A percentile compares a stretch with the other conserved stretches of the same genome.
Evolutionary conservation across 2,113 vertebrate genomes (phyloP).

Genomic region (Isurus oxyrinchus): DNA sequence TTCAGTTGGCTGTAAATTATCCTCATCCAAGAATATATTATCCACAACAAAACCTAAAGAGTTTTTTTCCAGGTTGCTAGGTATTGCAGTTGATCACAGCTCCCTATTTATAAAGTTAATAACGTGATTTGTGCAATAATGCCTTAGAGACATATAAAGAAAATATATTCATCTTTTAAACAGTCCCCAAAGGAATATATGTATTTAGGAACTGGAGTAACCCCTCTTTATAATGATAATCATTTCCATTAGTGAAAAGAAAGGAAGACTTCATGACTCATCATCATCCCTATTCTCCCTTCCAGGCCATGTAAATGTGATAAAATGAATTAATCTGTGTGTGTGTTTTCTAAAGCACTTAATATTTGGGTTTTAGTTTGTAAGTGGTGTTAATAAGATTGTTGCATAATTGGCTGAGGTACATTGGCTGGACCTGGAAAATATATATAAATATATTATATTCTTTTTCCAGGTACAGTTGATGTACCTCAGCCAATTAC

Average conservation of each 20-base stretch:
- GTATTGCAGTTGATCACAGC: background rate
- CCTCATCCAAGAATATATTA: background rate
- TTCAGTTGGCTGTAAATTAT: slow-evolving; percentile 1
- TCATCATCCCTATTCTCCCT: background rate
- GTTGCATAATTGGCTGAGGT: background rate
- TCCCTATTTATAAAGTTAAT: background rate
- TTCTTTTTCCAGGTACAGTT: background rate
- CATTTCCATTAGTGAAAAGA: background rate
- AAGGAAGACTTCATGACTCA: background rate
- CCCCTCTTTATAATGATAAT: background rate
- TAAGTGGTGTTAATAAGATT: background rate
- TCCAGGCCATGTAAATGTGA: background rate
- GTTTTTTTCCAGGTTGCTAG: background rate
- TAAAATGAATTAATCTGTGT: background rate
- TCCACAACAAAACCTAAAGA: background rate
- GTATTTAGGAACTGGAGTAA: background rate
- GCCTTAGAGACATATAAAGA: background rate
- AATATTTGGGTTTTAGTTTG: background rate
- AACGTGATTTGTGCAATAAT: background rate
- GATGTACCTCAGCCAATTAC: background rate
- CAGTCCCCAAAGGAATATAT: background rate
- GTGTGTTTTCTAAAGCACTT: background rate
- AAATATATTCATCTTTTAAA: background rate
- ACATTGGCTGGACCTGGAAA: background rate
- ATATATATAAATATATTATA: too few relatives aligned